Evolutionary conservation across 2,888 invertebrate species (phyloP), one percentile per base, ranked within the genome.

Genomic region (Philopedon plagiatum): DNA sequence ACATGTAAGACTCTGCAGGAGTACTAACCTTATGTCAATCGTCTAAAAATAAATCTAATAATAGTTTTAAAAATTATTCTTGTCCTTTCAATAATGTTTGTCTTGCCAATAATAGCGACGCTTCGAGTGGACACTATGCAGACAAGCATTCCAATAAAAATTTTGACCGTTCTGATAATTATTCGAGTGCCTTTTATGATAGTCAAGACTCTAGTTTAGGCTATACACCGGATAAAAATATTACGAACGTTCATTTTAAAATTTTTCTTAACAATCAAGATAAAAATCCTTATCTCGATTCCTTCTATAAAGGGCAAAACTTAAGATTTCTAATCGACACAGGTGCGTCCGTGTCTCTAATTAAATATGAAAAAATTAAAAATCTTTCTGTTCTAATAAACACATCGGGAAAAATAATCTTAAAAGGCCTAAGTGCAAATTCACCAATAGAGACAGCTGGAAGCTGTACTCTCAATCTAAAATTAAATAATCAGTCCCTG

Each of bases 241-340:
- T 29, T 29, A 5, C 29, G 29, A 29, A 29, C 7, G 5, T 29
- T 29, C 7, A 4, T 29, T 29, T 29, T 29, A 5, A 29, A 29
- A 7, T 29, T 29, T 29, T 29, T 29, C 29, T 29, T 15, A 32
- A 21, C 3, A 41, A 2, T 41, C 8, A 26, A 7, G 26, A 51
- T 21, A 23, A 23, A 21, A 51, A n/a, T 21, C 21, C 51, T 21
- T 26, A 51, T 23, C 5, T 26, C 3, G 26, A 54, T n/a, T 32
- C 9, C 18, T 5, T 39, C 4, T 32, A 37, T 44, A 58, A 66
- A 26, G 46, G 58, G 15, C 8, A 18, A 15, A 2, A 11, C 13
- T 58, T 58, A 11, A 70, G 73, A 73, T 75, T 79, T 60, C 49
- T 78, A 18, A 54, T 79, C 18, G 77, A 79, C 44, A 78, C 80